These are phyloP conservation scores for Agelastica alni DNA, from an alignment of 2,888 invertebrate species.

Conservation along the genomic window DNA sequence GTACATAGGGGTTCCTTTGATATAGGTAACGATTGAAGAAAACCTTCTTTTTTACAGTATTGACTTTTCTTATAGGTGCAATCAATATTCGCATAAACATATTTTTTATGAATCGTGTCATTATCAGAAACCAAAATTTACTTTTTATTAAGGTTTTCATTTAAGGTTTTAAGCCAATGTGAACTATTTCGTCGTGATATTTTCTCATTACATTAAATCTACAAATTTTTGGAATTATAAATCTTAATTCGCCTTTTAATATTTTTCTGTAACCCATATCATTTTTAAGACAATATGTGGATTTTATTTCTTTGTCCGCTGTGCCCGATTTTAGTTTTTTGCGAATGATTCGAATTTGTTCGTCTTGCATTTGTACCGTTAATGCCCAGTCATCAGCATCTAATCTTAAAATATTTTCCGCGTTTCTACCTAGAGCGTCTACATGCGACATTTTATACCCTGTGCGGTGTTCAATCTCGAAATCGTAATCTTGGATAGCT, in stretches of 20 bases:
- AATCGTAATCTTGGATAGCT: no score
- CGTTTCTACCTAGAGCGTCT: no score
- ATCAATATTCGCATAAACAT: not conserved
- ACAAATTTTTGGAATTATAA: not conserved
- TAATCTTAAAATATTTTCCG: no score
- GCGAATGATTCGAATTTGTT: no score
- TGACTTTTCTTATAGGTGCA: not conserved
- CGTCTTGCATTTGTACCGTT: no score
- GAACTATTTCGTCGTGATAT: conserved; percentile 8
- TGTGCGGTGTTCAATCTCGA: not conserved
- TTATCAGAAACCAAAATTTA: no score
- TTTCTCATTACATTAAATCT: conserved; percentile 7
- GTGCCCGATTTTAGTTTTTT: conserved; percentile 6
- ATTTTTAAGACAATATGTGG: conserved; percentile 1
- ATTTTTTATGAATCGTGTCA: not conserved
- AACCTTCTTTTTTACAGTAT: not conserved
- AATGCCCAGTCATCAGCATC: no score
- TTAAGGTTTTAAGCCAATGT: no score
- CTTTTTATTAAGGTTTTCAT: no score
- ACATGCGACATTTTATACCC: not conserved
- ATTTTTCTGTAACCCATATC: conserved; percentile 1
- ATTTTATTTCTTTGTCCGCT: conserved; percentile 5
- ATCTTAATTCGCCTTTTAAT: not conserved
- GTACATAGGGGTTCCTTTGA: not conserved
- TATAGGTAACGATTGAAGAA: no score